Evolutionary conservation across 2,797 vertebrate genomes (phyloP).

Genomic region (Rhyacichthys aspro): DNA sequence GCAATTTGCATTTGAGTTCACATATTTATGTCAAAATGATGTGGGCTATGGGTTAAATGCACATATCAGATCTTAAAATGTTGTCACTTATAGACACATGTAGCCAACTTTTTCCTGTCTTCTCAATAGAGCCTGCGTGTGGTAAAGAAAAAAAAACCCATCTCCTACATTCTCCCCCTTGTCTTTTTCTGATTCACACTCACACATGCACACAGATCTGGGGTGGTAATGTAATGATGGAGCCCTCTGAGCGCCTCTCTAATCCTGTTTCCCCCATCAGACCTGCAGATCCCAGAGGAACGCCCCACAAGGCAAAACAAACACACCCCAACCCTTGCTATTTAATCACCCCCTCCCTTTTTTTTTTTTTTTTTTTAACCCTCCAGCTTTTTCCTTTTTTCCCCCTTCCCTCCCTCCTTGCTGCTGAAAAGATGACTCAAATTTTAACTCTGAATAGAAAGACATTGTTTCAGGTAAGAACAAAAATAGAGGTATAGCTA

Average conservation of each 20-base stretch:
- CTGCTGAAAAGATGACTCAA: too few relatives aligned
- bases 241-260: conserved; percentile 56
- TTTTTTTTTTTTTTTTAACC: too few relatives aligned
- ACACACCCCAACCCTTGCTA: conserved; percentile 39
- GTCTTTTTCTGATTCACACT: background rate
- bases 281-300: conserved; percentile 58
- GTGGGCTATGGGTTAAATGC: too few relatives aligned
- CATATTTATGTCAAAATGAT: too few relatives aligned
- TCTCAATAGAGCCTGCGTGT: conserved; percentile 69
- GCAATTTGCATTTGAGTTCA: too few relatives aligned
- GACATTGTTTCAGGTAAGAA: background rate
- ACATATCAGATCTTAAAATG: too few relatives aligned
- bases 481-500: background rate
- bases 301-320: conserved; percentile 67
- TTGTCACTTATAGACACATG: conserved; percentile 33
- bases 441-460: too few relatives aligned
- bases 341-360: conserved; percentile 23
- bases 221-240: conserved; percentile 66
- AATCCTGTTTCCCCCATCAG: conserved; percentile 54
- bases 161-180: background rate
- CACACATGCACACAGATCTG: conserved; percentile 21
- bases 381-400: background rate
- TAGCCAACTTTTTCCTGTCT: conserved; percentile 42
- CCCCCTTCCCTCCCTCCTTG: conserved; percentile 1
- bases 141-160: too few relatives aligned